Conservation (phyloP, 2,888 invertebrate species). For the Mallateleia sp. region DNA sequence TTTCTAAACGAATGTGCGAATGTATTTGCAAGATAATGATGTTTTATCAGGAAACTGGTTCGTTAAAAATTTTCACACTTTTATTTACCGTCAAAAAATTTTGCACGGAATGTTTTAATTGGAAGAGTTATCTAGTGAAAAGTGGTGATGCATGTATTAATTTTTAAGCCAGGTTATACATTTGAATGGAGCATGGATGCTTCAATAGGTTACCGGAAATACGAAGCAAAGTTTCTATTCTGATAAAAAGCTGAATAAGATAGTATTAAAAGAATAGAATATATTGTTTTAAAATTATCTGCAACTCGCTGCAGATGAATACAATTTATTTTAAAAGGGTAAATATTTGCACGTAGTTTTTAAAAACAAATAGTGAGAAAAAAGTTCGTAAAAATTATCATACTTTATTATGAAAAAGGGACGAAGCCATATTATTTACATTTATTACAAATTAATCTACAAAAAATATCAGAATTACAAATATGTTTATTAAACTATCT, state of each 20-base stretch:
- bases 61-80: slow-evolving; percentile 2
- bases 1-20: slow-evolving; percentile 5
- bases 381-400: too few relatives aligned
- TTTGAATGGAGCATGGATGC: neutral
- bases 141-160: neutral
- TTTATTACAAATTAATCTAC: too few relatives aligned
- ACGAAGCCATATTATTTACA: too few relatives aligned
- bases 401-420: too few relatives aligned
- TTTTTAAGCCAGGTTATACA: neutral
- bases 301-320: neutral
- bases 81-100: slow-evolving; percentile 30
- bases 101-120: slow-evolving; percentile 10
- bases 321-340: too few relatives aligned
- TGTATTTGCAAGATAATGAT: slow-evolving; percentile 28
- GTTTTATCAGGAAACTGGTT: slow-evolving; percentile 3
- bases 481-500: too few relatives aligned
- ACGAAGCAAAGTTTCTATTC: neutral
- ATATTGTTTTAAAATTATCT: neutral
- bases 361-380: too few relatives aligned
- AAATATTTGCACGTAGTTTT: too few relatives aligned
- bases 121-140: neutral
- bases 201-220: neutral
- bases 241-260: neutral
- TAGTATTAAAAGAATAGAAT: neutral
- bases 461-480: too few relatives aligned